Evolutionary conservation across 2,888 invertebrate species (phyloP).

Genomic region (Teinopalpus imperialis): DNA sequence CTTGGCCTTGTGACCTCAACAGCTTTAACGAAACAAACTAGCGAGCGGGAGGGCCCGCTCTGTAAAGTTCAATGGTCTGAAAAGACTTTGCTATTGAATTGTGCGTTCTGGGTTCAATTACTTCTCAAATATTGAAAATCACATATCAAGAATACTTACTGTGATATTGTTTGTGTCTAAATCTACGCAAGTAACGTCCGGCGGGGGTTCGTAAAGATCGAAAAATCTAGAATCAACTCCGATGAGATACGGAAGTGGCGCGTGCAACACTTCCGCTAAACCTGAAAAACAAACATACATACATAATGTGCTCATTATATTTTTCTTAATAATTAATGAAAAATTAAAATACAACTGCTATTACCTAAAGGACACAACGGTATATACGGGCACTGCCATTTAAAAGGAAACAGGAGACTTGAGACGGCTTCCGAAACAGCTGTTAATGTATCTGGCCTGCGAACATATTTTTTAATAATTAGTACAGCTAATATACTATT

Average conservation of each 20-base stretch:
- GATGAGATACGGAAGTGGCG: constrained; percentile 98
- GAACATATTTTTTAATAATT: constrained; percentile 33
- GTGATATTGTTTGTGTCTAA: constrained; percentile 98
- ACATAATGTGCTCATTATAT: too few species aligned
- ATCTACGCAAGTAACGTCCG: constrained; percentile 98
- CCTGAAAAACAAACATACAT: constrained; percentile 64
- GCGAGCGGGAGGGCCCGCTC: too few species aligned
- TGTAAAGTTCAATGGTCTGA: too few species aligned
- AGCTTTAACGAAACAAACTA: too few species aligned
- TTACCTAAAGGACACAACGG: constrained; percentile 96
- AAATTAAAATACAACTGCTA: constrained; percentile 1
- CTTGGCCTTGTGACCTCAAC: too few species aligned
- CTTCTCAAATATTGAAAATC: too few species aligned
- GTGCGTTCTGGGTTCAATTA: too few species aligned
- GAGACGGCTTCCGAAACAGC: constrained; percentile 98
- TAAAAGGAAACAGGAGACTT: constrained; percentile 97
- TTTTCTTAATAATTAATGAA: constrained; percentile 1
- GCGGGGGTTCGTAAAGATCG: constrained; percentile 97
- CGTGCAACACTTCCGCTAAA: constrained; percentile 97
- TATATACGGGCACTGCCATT: constrained; percentile 99
- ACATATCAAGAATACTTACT: constrained; percentile 68
- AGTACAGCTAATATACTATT: too few species aligned
- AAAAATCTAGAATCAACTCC: constrained; percentile 99
- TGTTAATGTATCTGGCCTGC: constrained; percentile 96
- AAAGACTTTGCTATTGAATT: too few species aligned